Percentiles rank a stretch among this genome's conserved stretches.
Evolutionary conservation across 2,113 vertebrate species (phyloP).

Genomic region (Bufo gargarizans): DNA sequence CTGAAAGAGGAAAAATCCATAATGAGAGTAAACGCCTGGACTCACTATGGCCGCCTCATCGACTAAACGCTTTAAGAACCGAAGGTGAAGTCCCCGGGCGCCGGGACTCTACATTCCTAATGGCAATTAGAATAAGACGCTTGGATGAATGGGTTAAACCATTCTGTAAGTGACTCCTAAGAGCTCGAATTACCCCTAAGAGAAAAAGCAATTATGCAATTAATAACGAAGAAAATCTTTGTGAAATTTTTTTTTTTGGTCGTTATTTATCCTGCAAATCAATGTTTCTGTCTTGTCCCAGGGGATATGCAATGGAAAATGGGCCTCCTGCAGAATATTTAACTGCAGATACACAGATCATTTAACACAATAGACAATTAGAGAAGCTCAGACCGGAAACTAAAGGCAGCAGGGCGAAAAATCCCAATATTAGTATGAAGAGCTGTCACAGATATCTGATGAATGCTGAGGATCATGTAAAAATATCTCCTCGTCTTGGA

Average conservation of each 20-base stretch:
- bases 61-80: conserved; percentile 53
- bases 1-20: conserved; percentile 50
- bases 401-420: conserved; percentile 81
- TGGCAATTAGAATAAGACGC: conserved; percentile 66
- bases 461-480: conserved; percentile 87
- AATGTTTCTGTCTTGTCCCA: conserved; percentile 63
- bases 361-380: conserved; percentile 72
- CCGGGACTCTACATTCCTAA: conserved; percentile 59
- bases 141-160: conserved; percentile 76
- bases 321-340: conserved; percentile 61
- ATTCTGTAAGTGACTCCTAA: conserved; percentile 70
- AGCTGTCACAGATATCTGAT: conserved; percentile 71
- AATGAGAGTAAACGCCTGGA: conserved; percentile 46
- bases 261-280: conserved; percentile 68
- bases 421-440: conserved; percentile 80
- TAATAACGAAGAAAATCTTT: conserved; percentile 70
- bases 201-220: conserved; percentile 75
- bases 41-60: conserved; percentile 47
- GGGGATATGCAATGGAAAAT: conserved; percentile 65
- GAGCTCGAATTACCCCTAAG: conserved; percentile 69
- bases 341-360: conserved; percentile 71
- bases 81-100: conserved; percentile 36
- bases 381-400: conserved; percentile 74
- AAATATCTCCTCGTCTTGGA: conserved; percentile 80
- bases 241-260: conserved; percentile 11